Evolutionary conservation across 2,797 vertebrate species (phyloP).

Genomic region (Tinamus major): DNA sequence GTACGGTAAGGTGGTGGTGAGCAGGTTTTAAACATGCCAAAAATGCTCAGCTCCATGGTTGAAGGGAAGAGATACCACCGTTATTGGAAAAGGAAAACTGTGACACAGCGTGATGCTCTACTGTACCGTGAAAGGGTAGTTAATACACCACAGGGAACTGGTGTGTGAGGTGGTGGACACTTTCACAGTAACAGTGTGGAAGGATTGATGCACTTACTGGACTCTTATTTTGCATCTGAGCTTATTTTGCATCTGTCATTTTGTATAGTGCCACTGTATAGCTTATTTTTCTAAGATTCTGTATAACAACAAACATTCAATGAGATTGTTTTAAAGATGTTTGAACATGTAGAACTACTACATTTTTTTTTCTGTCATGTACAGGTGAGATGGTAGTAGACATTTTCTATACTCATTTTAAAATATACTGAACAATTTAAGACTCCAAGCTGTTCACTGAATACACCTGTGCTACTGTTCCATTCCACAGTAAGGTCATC

Average conservation of each 20-base stretch:
- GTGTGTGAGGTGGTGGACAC: accelerated
- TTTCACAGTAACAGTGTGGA: background rate
- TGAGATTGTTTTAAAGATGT: background rate
- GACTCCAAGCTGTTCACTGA: background rate
- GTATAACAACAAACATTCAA: background rate
- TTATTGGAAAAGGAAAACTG: background rate
- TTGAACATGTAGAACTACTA: background rate
- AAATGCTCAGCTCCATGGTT: background rate
- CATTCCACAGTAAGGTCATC: background rate
- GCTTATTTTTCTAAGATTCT: background rate
- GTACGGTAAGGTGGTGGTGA: background rate
- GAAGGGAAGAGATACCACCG: background rate
- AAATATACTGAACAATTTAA: background rate
- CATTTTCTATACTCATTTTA: background rate
- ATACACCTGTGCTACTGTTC: background rate
- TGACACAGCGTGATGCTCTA: accelerated
- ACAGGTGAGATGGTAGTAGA: background rate
- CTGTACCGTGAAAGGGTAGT: background rate
- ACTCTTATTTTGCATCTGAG: background rate
- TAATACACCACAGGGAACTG: background rate
- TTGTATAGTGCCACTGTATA: background rate
- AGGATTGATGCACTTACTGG: background rate
- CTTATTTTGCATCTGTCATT: background rate
- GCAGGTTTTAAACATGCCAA: accelerated
- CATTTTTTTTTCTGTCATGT: background rate